Evolutionary conservation across 2,113 vertebrate species (phyloP).

Genomic region (Gymnocephalus cernua): DNA sequence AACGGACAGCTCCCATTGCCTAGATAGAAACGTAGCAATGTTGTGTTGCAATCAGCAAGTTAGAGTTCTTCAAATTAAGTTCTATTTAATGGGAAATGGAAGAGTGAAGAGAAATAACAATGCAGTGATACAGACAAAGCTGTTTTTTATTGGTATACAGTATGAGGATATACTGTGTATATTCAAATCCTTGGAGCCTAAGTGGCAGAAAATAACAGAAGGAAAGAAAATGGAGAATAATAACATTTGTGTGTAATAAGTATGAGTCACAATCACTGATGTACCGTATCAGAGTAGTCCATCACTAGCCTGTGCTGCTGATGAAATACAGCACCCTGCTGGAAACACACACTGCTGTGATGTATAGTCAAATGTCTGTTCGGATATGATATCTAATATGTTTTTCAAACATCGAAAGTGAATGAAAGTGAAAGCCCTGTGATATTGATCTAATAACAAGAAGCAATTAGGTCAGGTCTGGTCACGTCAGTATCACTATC

Average conservation of each 20-base stretch:
- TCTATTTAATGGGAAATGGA: neutral
- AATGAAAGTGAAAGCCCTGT: neutral
- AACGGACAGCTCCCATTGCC: neutral
- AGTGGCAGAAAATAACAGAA: neutral
- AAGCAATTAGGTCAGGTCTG: slow-evolving; percentile 39
- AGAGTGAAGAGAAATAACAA: neutral
- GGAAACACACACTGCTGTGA: neutral
- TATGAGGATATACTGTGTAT: neutral
- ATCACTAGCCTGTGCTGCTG: neutral
- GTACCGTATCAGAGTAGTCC: neutral
- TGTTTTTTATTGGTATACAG: neutral
- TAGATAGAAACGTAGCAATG: neutral
- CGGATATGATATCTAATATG: neutral
- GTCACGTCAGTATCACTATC: slow-evolving; percentile 51
- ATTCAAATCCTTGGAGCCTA: neutral
- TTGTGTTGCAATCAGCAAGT: neutral
- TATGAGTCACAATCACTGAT: neutral
- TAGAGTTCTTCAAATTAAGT: neutral
- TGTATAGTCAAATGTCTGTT: slow-evolving; percentile 13
- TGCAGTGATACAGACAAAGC: neutral
- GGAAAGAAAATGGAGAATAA: neutral
- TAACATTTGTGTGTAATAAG: neutral
- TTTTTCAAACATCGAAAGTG: slow-evolving; percentile 30
- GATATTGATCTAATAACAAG: slow-evolving; percentile 50
- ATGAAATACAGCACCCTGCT: slow-evolving; percentile 2